phyloP scores from a whole-genome alignment of 1,140 invertebrate species.

The Teleogryllus occipitalis region DNA sequence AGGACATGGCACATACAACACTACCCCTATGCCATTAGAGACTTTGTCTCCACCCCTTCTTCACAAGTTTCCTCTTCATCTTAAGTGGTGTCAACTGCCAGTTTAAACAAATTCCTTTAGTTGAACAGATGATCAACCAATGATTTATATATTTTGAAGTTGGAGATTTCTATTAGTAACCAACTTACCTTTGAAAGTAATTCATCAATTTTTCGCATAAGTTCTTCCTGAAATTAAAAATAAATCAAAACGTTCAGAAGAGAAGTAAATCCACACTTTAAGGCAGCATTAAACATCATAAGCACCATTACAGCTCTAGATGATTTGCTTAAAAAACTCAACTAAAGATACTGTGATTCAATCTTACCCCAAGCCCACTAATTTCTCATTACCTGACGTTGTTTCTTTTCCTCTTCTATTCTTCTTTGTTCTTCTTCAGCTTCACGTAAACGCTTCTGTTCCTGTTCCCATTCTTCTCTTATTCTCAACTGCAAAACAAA shows the following conservation, averaged over 20 bases:
- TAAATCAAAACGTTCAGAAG: constrained; percentile 8
- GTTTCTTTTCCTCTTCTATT: constrained; percentile 31
- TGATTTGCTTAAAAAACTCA: not conserved
- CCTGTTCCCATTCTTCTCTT: constrained; percentile 34
- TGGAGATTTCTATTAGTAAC: too few relatives aligned
- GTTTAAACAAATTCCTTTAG: too few relatives aligned
- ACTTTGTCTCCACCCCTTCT: too few relatives aligned
- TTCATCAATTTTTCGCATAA: constrained; percentile 45
- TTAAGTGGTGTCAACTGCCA: too few relatives aligned
- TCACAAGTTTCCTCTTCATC: too few relatives aligned
- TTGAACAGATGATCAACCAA: too few relatives aligned
- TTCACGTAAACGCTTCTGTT: constrained; percentile 32
- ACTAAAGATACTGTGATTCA: not conserved
- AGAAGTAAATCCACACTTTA: not conserved
- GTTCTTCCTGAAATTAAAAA: constrained; percentile 30
- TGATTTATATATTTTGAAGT: too few relatives aligned
- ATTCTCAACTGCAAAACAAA: constrained; percentile 34
- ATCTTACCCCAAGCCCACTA: not conserved
- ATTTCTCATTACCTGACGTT: constrained; percentile 16
- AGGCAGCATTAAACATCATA: not conserved
- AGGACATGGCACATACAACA: too few relatives aligned
- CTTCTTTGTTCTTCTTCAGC: constrained; percentile 32
- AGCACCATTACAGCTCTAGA: not conserved
- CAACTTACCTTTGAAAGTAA: constrained; percentile 43
- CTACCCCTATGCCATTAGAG: too few relatives aligned